Evolutionary conservation across 2,113 vertebrate species (phyloP), one percentile per base, ranked within the genome.

Genomic region (Platycercus adscitus): DNA sequence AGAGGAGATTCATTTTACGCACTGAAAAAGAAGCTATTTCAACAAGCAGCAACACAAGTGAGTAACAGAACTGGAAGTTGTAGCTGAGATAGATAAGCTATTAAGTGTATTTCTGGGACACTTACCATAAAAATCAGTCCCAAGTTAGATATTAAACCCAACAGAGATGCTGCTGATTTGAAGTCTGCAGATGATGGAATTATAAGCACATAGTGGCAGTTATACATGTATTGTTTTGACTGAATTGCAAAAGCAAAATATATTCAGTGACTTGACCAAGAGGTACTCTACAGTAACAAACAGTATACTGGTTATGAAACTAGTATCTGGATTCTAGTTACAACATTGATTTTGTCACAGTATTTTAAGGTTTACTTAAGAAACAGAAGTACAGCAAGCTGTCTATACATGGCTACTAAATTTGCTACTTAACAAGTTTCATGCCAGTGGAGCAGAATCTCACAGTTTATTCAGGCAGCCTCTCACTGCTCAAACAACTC

Each of bases 1-100:
- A 77, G 81, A 95, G 78, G 53, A 89, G 63, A 64, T 89, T 89
- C 64, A 23, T 88, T 91, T 94, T 94, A 93, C 53, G 75, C 53
- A 81, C 39, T 58, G 71, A 94, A 65, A 92, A 84, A 81, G 31
- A 91, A 53, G 58, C 21, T 46, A 87, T n/a, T 95, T 86, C 83
- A 84, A 81, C 56, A 85, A 55, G 71, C 68, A 88, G 89, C 33
- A 82, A 20, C 60, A 70, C 16, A 73, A 94, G 25, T 35, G 76
- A 20, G 23, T 20, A 80, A 69, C 49, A 88, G 55, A 93, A 80
- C n/a, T 73, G 49, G 47, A 93, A 91, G 89, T 46, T 56, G 47
- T 44, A 92, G 56, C 25, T 44, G n/a, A 95, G 47, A 63, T 0
- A 80, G 70, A 81, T 44, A 88, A 66, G 41, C 43, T 89, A 23